Evolutionary conservation across 2,113 vertebrate species (phyloP).

Genomic region (Arizona elegans): DNA sequence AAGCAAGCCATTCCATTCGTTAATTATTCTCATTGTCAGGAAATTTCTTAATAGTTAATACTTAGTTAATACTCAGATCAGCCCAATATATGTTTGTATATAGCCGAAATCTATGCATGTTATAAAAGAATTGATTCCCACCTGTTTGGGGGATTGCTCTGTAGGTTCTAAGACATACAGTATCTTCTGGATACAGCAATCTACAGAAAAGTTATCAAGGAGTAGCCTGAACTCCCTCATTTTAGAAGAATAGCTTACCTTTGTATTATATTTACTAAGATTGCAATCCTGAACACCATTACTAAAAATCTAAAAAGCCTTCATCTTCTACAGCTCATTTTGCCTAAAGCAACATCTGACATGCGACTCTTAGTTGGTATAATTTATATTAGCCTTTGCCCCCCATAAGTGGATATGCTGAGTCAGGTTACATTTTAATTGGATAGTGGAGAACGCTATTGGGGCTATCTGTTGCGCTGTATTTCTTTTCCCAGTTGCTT

Average conservation of each 20-base stretch:
- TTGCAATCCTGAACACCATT: background rate
- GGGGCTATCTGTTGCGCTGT: background rate
- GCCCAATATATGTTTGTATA: background rate
- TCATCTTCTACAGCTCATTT: background rate
- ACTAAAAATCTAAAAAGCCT: background rate
- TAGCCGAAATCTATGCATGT: background rate
- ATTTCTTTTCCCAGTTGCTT: background rate
- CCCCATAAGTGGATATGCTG: background rate
- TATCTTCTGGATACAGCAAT: background rate
- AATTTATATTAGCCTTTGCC: background rate
- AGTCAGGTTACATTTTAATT: constrained; percentile 13
- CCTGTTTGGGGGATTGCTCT: background rate
- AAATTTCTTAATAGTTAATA: background rate
- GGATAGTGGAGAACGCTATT: background rate
- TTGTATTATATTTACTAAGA: background rate
- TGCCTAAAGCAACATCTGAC: background rate
- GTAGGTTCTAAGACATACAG: background rate
- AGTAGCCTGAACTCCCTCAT: background rate
- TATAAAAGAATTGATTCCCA: background rate
- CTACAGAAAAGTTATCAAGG: background rate
- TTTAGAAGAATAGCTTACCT: background rate
- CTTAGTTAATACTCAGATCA: background rate
- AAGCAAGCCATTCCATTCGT: background rate
- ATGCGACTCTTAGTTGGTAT: background rate
- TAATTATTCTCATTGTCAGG: background rate